phyloP scores from a whole-genome alignment of 2,797 vertebrate species.

The Leptatherina wallacei region DNA sequence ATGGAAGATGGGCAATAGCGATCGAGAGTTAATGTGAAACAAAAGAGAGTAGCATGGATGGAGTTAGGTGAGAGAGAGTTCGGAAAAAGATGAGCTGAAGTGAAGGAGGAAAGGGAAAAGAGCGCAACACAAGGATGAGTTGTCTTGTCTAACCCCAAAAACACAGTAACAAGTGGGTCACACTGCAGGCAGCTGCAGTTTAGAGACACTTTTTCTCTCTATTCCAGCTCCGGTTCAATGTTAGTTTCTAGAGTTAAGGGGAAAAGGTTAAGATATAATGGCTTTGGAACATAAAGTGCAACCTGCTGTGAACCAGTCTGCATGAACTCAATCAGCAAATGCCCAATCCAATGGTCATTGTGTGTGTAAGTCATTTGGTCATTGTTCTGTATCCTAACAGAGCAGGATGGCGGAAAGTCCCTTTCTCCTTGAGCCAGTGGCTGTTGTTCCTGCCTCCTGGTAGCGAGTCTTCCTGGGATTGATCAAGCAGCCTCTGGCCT shows the following conservation, averaged over 20 bases:
- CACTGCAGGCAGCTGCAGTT: slow-evolving; percentile 29
- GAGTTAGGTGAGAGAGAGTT: slow-evolving; percentile 23
- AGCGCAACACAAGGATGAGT: slow-evolving; percentile 53
- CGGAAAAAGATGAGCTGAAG: slow-evolving; percentile 15
- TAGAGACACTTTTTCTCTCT: slow-evolving; percentile 6
- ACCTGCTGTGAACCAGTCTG: slow-evolving; percentile 52
- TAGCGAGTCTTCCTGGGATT: slow-evolving; percentile 79
- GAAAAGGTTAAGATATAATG: slow-evolving; percentile 6
- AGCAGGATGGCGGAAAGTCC: slow-evolving; percentile 82
- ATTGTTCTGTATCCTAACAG: slow-evolving; percentile 77
- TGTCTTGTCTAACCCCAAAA: slow-evolving; percentile 39
- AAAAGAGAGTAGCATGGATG: slow-evolving; percentile 10
- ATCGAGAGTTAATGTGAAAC: slow-evolving; percentile 25
- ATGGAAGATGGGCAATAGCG: not conserved
- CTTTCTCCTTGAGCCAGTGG: slow-evolving; percentile 66
- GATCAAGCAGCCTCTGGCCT: slow-evolving; percentile 57
- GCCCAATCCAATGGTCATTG: slow-evolving; percentile 40
- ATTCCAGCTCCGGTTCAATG: slow-evolving; percentile 1
- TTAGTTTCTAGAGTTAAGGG: slow-evolving; percentile 3
- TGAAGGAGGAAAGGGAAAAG: slow-evolving; percentile 35
- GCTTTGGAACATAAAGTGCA: slow-evolving; percentile 24
- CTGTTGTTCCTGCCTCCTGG: slow-evolving; percentile 72
- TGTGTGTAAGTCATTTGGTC: slow-evolving; percentile 59
- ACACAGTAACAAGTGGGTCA: slow-evolving; percentile 67
- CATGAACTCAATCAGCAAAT: slow-evolving; percentile 47